Evolutionary conservation across 2,113 vertebrate genomes (phyloP).

Genomic region (Colistium nudipinnis): DNA sequence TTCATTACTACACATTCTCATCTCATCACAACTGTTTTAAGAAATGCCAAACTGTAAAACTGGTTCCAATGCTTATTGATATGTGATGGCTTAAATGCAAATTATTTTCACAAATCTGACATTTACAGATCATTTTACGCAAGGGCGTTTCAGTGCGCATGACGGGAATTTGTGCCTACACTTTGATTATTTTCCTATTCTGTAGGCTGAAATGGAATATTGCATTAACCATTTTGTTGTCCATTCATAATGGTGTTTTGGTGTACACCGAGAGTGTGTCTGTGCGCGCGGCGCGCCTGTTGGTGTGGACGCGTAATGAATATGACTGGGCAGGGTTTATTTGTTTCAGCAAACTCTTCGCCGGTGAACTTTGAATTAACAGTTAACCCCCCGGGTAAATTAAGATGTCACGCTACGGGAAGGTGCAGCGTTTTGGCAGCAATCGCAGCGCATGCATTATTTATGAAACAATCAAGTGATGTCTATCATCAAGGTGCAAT

Average conservation of each 20-base stretch:
- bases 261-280: background rate
- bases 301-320: constrained; percentile 14
- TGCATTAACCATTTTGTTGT: background rate
- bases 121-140: constrained; percentile 74
- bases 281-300: constrained; percentile 32
- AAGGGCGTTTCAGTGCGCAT: constrained; percentile 24
- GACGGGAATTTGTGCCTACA: background rate
- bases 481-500: constrained; percentile 42
- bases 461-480: constrained; percentile 65
- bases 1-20: constrained; percentile 1
- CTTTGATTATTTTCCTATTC: background rate
- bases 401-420: constrained; percentile 27
- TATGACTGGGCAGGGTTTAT: constrained; percentile 33
- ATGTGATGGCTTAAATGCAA: background rate
- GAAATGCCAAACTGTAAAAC: background rate
- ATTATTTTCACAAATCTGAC: background rate
- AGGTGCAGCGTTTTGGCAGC: constrained; percentile 45
- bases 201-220: background rate
- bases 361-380: constrained; percentile 53
- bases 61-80: background rate
- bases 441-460: constrained; percentile 67
- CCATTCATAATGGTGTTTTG: background rate
- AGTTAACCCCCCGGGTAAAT: constrained; percentile 32
- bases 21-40: background rate
- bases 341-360: constrained; percentile 30